phyloP scores from a whole-genome alignment of 2,797 vertebrate species.

The Zenarchopterus dispar region DNA sequence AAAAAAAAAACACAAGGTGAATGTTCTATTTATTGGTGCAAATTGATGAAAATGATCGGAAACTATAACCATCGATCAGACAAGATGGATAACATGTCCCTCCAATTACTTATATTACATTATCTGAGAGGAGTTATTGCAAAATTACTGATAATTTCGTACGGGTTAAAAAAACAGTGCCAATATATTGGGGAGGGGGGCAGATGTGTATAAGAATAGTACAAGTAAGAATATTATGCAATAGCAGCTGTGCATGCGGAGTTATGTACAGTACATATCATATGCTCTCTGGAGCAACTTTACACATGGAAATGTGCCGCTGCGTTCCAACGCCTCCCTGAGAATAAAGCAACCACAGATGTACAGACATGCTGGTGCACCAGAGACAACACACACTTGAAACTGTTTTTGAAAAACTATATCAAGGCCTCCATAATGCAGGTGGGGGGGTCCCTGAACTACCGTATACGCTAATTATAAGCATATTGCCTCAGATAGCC shows the following conservation, averaged over 20 bases:
- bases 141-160: too few species aligned
- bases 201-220: not conserved
- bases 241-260: slow-evolving; percentile 1
- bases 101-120: too few species aligned
- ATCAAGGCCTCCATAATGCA: slow-evolving; percentile 43
- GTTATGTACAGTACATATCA: slow-evolving; percentile 7
- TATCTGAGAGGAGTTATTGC: too few species aligned
- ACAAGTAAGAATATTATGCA: not conserved
- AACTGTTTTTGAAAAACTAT: slow-evolving; percentile 35
- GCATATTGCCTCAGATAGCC: slow-evolving; percentile 50
- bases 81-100: too few species aligned
- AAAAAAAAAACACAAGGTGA: too few species aligned
- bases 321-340: slow-evolving; percentile 9
- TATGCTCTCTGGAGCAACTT: slow-evolving; percentile 21
- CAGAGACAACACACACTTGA: slow-evolving; percentile 2
- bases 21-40: too few species aligned
- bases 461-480: slow-evolving; percentile 52
- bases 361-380: slow-evolving; percentile 19
- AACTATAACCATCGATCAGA: too few species aligned
- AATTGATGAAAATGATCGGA: too few species aligned
- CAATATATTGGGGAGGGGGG: too few species aligned
- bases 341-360: slow-evolving; percentile 16
- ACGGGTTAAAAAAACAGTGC: too few species aligned
- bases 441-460: slow-evolving; percentile 34
- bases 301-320: slow-evolving; percentile 27